Conservation (phyloP, 2,888 invertebrate species). For the Mayetiola destructor region DNA sequence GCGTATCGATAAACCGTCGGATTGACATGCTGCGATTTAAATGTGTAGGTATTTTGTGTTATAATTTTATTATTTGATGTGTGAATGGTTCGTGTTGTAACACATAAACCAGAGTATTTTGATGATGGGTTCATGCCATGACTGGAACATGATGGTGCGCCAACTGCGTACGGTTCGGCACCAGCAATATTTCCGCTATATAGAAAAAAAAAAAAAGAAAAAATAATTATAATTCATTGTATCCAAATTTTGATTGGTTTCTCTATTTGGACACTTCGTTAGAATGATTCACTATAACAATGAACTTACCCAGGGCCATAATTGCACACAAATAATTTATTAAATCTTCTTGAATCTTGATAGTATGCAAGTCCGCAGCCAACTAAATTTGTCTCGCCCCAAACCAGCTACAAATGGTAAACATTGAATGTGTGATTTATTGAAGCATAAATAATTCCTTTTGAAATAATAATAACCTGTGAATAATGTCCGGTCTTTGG, state of each 20-base stretch:
- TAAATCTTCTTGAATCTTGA: constrained; percentile 61
- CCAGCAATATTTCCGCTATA: constrained; percentile 61
- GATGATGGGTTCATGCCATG: constrained; percentile 56
- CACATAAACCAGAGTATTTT: constrained; percentile 62
- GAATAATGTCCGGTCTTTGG: constrained; percentile 69
- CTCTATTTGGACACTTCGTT: too few relatives aligned
- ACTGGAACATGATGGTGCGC: constrained; percentile 53
- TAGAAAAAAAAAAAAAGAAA: constrained; percentile 20
- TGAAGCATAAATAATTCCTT: neutral
- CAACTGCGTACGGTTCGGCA: constrained; percentile 58
- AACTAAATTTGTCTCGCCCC: constrained; percentile 71
- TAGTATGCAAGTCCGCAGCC: constrained; percentile 81
- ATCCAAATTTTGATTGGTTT: neutral
- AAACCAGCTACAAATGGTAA: constrained; percentile 51
- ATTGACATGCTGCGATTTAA: constrained; percentile 14
- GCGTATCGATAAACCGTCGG: neutral
- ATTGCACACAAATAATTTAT: constrained; percentile 73
- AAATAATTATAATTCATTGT: constrained; percentile 1
- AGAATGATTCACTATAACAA: constrained; percentile 11
- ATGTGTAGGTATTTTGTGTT: constrained; percentile 13
- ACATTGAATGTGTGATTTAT: neutral
- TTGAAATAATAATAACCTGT: constrained; percentile 41
- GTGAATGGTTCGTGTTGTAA: constrained; percentile 25
- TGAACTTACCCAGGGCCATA: constrained; percentile 57
- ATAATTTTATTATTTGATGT: constrained; percentile 35